Evolutionary conservation across 2,113 vertebrate genomes (phyloP).

Genomic region (Paralichthys olivaceus): DNA sequence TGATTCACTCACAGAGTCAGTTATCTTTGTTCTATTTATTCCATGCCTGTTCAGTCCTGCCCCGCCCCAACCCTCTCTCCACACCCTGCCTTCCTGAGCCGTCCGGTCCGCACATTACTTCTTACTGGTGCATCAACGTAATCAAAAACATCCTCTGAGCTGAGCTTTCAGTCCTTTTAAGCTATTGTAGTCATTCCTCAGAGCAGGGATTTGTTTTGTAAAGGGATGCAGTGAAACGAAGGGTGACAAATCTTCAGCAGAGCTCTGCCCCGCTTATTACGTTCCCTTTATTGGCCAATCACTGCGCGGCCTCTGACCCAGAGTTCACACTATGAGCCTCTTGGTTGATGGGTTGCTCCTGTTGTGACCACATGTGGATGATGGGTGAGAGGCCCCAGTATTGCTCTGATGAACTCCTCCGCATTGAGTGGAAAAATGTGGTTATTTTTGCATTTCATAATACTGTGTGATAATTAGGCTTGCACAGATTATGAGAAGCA

Average conservation of each 20-base stretch:
- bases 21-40: constrained; percentile 5
- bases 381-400: constrained; percentile 5
- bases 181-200: background rate
- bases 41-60: background rate
- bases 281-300: constrained; percentile 43
- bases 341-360: constrained; percentile 19
- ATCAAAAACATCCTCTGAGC: constrained; percentile 16
- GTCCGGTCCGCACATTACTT: background rate
- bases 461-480: background rate
- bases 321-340: constrained; percentile 23
- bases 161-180: constrained; percentile 7
- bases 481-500: background rate
- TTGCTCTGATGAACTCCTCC: background rate
- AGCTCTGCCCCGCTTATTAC: background rate
- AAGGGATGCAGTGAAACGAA: constrained; percentile 5
- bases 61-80: background rate
- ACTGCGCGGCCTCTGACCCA: constrained; percentile 28
- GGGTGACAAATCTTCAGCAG: constrained; percentile 11
- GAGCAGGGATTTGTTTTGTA: constrained; percentile 1
- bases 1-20: background rate
- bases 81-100: constrained; percentile 5
- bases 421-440: background rate
- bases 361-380: constrained; percentile 44
- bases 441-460: background rate
- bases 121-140: constrained; percentile 6